A percentile compares a stretch with the other conserved stretches of the same genome.
These are phyloP conservation scores for Neocloeon triangulifer DNA, from an alignment of 1,140 invertebrate genomes.

Conservation along the genomic window DNA sequence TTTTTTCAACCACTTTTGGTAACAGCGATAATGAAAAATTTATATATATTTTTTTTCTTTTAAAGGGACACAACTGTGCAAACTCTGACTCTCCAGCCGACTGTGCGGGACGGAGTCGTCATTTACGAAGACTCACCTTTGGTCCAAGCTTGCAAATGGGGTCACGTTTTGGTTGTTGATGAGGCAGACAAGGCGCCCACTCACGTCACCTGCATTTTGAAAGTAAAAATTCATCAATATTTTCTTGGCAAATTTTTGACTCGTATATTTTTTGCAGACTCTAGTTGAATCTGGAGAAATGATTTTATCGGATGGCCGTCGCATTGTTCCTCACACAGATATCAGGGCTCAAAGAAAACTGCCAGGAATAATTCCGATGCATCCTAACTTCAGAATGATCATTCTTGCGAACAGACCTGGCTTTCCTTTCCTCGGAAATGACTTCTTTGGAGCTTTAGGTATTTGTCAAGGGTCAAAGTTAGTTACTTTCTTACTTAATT, in stretches of 20 bases:
- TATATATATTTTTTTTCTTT: no score
- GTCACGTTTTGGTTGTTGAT: constrained; percentile 80
- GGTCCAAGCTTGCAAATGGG: constrained; percentile 69
- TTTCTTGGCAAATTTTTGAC: no score
- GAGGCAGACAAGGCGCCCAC: constrained; percentile 95
- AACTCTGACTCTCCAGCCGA: constrained; percentile 76
- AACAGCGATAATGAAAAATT: no score
- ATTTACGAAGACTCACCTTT: constrained; percentile 86
- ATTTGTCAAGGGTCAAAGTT: no score
- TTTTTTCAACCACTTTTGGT: no score
- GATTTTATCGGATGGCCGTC: constrained; percentile 78
- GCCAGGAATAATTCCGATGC: constrained; percentile 41
- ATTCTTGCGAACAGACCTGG: constrained; percentile 89
- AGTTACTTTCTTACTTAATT: background rate
- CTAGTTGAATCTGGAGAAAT: constrained; percentile 87
- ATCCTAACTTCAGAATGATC: constrained; percentile 75
- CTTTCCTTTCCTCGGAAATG: constrained; percentile 93
- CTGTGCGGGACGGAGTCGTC: constrained; percentile 68
- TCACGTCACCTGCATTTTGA: constrained; percentile 87
- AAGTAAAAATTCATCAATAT: constrained; percentile 27
- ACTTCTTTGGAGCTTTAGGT: constrained; percentile 74
- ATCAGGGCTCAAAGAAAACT: constrained; percentile 13
- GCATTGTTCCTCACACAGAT: constrained; percentile 40
- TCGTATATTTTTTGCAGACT: constrained; percentile 25
- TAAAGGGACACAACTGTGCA: constrained; percentile 85